These are phyloP conservation scores for Otis tarda DNA, from an alignment of 2,113 vertebrate species.

Conservation along the genomic window DNA sequence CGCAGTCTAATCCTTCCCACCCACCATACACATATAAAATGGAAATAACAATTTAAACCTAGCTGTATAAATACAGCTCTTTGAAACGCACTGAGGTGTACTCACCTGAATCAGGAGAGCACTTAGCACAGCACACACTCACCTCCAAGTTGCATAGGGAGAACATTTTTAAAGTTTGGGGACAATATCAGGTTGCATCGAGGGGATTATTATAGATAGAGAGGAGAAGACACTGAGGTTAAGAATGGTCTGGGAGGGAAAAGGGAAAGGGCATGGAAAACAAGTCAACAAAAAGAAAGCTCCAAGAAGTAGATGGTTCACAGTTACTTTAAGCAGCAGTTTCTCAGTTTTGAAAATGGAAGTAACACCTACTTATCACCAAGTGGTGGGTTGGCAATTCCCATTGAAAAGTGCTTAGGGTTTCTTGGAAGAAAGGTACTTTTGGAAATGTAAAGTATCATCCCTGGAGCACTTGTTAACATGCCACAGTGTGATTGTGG, in stretches of 20 bases:
- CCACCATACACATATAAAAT: neutral
- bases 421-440: neutral
- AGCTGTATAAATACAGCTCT: neutral
- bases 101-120: neutral
- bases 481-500: neutral
- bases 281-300: neutral
- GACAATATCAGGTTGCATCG: neutral
- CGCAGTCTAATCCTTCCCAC: neutral
- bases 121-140: neutral
- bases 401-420: neutral
- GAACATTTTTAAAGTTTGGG: neutral
- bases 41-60: slow-evolving; percentile 43
- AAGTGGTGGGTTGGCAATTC: neutral
- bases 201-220: neutral
- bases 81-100: neutral
- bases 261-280: neutral
- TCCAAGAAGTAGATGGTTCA: neutral
- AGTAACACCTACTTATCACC: neutral
- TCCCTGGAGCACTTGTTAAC: neutral
- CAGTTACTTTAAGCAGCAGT: neutral
- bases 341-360: neutral
- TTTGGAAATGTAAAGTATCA: neutral
- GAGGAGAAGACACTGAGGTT: neutral
- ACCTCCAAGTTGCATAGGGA: neutral
- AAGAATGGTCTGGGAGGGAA: neutral